Percentiles rank a stretch among this genome's conserved stretches.
Evolutionary conservation across 2,113 vertebrate species (phyloP).

Genomic region (Microcebus tavaratra): DNA sequence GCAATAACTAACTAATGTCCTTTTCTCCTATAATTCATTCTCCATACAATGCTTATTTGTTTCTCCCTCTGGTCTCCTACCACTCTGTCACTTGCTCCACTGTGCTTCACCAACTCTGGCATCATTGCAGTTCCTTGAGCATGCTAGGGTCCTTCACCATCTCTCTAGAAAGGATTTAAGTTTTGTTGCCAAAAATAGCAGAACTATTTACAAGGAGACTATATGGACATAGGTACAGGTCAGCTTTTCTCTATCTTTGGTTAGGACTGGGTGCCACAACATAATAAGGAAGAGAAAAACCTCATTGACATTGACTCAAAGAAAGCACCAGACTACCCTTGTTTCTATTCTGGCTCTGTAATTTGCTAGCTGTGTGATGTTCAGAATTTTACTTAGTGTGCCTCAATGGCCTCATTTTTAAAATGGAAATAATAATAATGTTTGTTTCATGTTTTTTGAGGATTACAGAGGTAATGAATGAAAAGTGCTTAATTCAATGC

Average conservation of each 20-base stretch:
- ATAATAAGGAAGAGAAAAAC: background rate
- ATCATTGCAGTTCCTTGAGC: background rate
- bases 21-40: background rate
- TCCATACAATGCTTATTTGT: background rate
- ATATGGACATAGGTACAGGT: background rate
- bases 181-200: background rate
- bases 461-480: background rate
- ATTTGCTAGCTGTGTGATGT: background rate
- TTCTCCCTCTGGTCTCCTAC: background rate
- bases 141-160: background rate
- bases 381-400: background rate
- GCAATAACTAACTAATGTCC: background rate
- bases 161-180: background rate
- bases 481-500: background rate
- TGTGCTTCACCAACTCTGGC: background rate
- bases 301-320: background rate
- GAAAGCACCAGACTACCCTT: background rate
- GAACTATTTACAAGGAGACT: background rate
- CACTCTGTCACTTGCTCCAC: background rate
- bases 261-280: background rate
- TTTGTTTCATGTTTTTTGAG: background rate
- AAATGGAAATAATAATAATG: background rate
- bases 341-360: background rate
- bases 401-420: background rate
- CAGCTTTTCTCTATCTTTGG: background rate